Evolutionary conservation across 2,113 vertebrate genomes (phyloP).

Genomic region (Pseudorhombus dupliciocellatus): DNA sequence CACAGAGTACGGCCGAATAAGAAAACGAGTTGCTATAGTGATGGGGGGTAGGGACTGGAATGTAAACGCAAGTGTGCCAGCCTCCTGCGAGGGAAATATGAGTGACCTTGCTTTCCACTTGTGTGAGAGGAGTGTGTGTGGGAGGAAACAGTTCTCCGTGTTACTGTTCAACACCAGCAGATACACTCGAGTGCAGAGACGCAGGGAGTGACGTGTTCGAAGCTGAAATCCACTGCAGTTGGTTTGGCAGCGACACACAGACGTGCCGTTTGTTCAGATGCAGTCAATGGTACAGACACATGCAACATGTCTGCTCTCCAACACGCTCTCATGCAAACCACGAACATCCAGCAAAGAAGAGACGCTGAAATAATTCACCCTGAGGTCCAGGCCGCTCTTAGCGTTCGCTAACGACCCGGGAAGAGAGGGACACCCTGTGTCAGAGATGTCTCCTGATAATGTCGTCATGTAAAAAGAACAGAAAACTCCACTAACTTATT

Average conservation of each 20-base stretch:
- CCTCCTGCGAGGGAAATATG: constrained; percentile 67
- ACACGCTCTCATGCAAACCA: no score
- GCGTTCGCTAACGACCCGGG: no score
- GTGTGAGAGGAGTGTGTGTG: constrained; percentile 33
- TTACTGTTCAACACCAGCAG: constrained; percentile 40
- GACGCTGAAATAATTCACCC: no score
- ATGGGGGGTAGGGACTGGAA: constrained; percentile 61
- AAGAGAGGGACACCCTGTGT: no score
- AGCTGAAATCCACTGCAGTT: not conserved
- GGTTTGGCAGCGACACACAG: constrained; percentile 23
- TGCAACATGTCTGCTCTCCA: no score
- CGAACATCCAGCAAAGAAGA: no score
- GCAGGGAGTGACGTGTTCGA: constrained; percentile 16
- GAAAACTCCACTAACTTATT: no score
- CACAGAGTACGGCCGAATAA: constrained; percentile 53
- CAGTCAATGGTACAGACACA: no score
- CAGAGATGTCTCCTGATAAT: no score
- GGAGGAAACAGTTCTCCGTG: constrained; percentile 49
- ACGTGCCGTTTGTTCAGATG: not conserved
- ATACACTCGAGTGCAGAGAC: constrained; percentile 24
- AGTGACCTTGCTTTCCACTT: constrained; percentile 72
- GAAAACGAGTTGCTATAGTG: constrained; percentile 70
- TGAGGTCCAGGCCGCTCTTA: no score
- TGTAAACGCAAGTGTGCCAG: constrained; percentile 70
- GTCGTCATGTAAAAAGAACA: no score